Evolutionary conservation across 2,797 vertebrate species (phyloP).

Genomic region (Spheniscus humboldti): DNA sequence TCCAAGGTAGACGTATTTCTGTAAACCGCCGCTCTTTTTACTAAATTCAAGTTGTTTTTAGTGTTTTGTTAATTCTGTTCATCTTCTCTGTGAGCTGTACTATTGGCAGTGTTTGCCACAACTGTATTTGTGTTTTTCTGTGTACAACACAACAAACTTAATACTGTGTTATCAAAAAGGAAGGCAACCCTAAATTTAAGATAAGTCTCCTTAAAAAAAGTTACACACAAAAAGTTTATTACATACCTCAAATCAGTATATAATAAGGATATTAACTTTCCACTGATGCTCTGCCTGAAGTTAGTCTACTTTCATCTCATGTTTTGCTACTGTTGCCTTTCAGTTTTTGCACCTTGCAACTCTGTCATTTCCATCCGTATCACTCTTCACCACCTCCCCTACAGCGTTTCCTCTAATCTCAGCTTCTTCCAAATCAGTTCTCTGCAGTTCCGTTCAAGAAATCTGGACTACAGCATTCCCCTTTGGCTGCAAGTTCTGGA

Average conservation of each 20-base stretch:
- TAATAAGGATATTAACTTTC: background rate
- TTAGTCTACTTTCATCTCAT: background rate
- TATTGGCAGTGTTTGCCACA: background rate
- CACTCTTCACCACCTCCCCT: background rate
- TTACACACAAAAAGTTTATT: background rate
- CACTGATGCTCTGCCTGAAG: background rate
- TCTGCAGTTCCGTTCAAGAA: background rate
- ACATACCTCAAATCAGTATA: background rate
- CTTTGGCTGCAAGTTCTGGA: background rate
- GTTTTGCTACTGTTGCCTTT: background rate
- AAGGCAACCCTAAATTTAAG: background rate
- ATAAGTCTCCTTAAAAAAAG: background rate
- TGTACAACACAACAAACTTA: background rate
- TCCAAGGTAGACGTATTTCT: background rate
- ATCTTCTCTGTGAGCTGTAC: background rate
- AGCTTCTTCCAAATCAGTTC: background rate
- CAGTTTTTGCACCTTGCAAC: background rate
- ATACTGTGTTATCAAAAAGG: constrained; percentile 28
- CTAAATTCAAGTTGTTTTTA: background rate
- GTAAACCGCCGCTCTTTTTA: background rate
- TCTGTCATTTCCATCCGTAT: background rate
- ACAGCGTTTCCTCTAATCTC: background rate
- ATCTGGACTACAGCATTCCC: background rate
- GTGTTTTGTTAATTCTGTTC: background rate
- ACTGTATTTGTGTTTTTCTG: background rate